These are phyloP conservation scores for Callionymus lyra DNA, from an alignment of 2,113 vertebrate species.

Conservation along the genomic window DNA sequence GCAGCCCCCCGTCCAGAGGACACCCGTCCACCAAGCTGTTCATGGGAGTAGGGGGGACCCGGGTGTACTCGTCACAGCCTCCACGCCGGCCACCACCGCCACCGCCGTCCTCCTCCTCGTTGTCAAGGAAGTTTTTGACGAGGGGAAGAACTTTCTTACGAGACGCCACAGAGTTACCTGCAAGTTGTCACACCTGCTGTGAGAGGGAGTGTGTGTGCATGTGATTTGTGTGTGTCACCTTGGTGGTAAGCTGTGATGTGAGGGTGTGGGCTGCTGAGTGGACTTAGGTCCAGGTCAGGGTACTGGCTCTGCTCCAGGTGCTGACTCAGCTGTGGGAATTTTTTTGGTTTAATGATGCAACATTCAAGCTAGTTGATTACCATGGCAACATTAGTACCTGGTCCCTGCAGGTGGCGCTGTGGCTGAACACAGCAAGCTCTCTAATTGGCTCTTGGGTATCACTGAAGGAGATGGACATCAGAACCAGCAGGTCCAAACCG, in stretches of 20 bases:
- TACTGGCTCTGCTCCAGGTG: slow-evolving; percentile 67
- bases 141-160: slow-evolving; percentile 86
- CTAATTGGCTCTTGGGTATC: slow-evolving; percentile 69
- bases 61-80: slow-evolving; percentile 72
- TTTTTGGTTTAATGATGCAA: not conserved
- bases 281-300: slow-evolving; percentile 66
- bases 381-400: slow-evolving; percentile 50
- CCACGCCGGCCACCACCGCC: slow-evolving; percentile 67
- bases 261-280: slow-evolving; percentile 56
- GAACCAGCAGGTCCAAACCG: slow-evolving; percentile 65
- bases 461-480: slow-evolving; percentile 78
- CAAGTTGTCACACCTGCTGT: not conserved
- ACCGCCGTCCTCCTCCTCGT: slow-evolving; percentile 12
- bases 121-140: slow-evolving; percentile 70
- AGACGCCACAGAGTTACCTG: slow-evolving; percentile 69
- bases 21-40: slow-evolving; percentile 96
- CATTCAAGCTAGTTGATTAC: not conserved
- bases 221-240: slow-evolving; percentile 42
- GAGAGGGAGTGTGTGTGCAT: slow-evolving; percentile 12
- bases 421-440: slow-evolving; percentile 77
- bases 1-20: slow-evolving; percentile 78
- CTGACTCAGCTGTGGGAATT: slow-evolving; percentile 66
- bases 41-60: slow-evolving; percentile 81
- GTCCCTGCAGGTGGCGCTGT: slow-evolving; percentile 41
- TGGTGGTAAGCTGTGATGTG: slow-evolving; percentile 72